These are phyloP conservation scores for Bradypus variegatus DNA, from an alignment of 2,797 vertebrate species.

Conservation along the genomic window DNA sequence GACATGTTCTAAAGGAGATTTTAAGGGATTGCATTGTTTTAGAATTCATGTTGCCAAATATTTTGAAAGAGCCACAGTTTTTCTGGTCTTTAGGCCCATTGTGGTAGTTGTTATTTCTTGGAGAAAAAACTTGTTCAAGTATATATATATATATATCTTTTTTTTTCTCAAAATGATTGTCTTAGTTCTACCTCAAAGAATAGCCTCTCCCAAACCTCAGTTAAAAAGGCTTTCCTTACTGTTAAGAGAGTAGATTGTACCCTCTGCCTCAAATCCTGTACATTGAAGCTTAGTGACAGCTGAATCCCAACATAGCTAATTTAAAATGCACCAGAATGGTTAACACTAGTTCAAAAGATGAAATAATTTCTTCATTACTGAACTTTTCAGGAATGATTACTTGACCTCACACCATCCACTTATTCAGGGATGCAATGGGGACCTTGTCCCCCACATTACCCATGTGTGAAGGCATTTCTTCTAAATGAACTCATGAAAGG, in stretches of 20 bases:
- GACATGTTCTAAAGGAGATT: background rate
- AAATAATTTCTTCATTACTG: background rate
- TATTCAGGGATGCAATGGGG: background rate
- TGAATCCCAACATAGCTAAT: background rate
- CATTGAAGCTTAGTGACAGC: background rate
- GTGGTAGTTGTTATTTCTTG: background rate
- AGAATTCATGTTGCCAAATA: constrained; percentile 19
- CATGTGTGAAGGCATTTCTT: background rate
- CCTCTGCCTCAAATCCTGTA: background rate
- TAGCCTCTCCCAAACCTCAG: background rate
- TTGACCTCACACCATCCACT: background rate
- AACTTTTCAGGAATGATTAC: background rate
- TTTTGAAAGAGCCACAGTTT: background rate
- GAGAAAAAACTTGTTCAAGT: constrained; percentile 3
- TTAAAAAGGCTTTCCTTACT: background rate
- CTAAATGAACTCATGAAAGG: background rate
- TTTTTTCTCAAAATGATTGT: background rate
- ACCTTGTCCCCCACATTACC: background rate
- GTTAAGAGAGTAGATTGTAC: background rate
- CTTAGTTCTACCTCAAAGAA: constrained; percentile 19
- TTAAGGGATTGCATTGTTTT: background rate
- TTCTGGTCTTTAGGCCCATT: background rate
- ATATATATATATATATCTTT: background rate
- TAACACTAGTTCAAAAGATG: background rate
- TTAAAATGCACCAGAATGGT: background rate